Percentiles rank a stretch among this genome's conserved stretches.
These are phyloP conservation scores for Catalaphyllia jardinei DNA, from an alignment of 64 coral and sea anemone species.

Conservation along the genomic window DNA sequence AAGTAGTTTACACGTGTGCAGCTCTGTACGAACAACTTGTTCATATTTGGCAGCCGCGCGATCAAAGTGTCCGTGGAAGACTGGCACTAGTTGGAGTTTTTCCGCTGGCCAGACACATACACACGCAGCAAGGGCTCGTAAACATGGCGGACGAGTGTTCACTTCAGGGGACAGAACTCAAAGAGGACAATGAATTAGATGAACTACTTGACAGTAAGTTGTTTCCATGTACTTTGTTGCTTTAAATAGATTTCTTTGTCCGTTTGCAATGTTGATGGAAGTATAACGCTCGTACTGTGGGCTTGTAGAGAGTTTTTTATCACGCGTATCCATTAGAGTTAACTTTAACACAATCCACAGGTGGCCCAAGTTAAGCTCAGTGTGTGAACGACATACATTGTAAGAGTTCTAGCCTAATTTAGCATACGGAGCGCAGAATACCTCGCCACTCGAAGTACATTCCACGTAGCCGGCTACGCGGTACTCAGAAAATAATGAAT, in stretches of 20 bases:
- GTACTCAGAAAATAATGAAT: no score
- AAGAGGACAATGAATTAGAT: constrained; percentile 57
- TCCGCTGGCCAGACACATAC: background rate
- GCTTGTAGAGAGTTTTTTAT: no score
- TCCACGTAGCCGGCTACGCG: no score
- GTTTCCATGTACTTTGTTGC: background rate
- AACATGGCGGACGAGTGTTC: constrained; percentile 70
- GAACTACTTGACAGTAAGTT: constrained; percentile 74
- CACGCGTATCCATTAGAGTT: no score
- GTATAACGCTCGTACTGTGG: no score
- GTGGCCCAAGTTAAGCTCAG: no score
- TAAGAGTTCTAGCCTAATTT: no score
- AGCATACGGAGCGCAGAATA: no score
- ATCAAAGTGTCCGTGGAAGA: background rate
- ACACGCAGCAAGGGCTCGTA: background rate
- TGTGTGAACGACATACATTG: no score
- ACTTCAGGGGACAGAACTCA: background rate
- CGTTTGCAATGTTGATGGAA: background rate
- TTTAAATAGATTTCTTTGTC: background rate
- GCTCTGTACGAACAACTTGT: background rate
- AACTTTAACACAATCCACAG: background rate
- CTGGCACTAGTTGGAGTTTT: background rate
- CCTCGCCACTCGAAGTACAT: no score
- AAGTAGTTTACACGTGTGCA: background rate
- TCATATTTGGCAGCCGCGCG: background rate